Base-by-base conservation (phyloP, 2,797 vertebrate species). In the Monodelphis domestica region DNA sequence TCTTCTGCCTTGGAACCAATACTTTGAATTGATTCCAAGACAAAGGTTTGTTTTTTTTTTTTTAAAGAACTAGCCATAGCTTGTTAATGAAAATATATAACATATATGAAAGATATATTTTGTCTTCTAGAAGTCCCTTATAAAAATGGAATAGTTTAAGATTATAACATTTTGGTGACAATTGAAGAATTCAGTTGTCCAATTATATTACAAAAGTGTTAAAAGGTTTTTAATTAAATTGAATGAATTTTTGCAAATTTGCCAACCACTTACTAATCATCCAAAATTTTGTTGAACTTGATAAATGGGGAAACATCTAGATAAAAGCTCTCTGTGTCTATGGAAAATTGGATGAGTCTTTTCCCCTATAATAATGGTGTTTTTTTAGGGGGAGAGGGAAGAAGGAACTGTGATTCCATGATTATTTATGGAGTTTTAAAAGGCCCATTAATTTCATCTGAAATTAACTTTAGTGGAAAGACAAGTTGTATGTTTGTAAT, bases 371-470 rank as follows among this genome's bases (percentile, higher is more conserved):
- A 84, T 50, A 24, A 78, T 38, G 3, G n/a, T n/a, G n/a, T n/a
- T 78, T 78, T 33, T 57, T 26, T 12, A 14, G 7, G 10, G n/a
- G 21, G 38, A 7, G 24, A 28, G 21, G 10, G 24, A n/a, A n/a
- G n/a, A n/a, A n/a, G 3, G 30, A 84, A 26, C 70, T 50, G 21
- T 50, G 70, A 84, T 54, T 84, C 87, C 52, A 87, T 26, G 88
- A 90, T 91, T 94, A 87, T 90, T 94, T 94, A 87, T 24, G 9
- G 38, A 84, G 59, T 95, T 91, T 94, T 90, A 94, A 90, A 95
- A 94, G 21, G 63, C 0, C 21, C 63, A 51, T 30, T 38, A 70
- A 92, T 94, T 88, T 91, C 84, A 91, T 92, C 21, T 93, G 89
- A 96, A 90, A 17, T 51, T 1, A 87, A 54, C 93, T 91, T 54